A percentile compares a stretch with the other conserved stretches of the same genome.
These are phyloP conservation scores for Pandemis heparana DNA, from an alignment of 2,888 invertebrate species.

Conservation along the genomic window DNA sequence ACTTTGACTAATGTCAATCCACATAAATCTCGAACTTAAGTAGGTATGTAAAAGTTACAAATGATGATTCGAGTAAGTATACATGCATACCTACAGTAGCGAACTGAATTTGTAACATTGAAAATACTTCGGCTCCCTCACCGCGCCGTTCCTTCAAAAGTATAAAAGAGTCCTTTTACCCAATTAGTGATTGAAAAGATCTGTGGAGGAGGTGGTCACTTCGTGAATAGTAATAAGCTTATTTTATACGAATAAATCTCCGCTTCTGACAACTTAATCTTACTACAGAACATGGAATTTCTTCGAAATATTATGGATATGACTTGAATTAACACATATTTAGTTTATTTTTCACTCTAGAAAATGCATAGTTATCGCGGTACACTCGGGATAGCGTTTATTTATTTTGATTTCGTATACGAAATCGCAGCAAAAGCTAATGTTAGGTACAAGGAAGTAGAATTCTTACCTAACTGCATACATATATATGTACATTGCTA, in stretches of 20 bases:
- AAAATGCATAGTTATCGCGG: too few species aligned
- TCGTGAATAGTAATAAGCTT: slow-evolving; percentile 25
- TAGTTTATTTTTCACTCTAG: too few species aligned
- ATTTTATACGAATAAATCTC: slow-evolving; percentile 7
- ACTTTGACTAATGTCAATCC: background rate
- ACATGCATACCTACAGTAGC: background rate
- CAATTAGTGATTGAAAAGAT: slow-evolving; percentile 29
- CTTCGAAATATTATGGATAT: too few species aligned
- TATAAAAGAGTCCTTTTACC: slow-evolving; percentile 28
- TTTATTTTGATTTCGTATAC: too few species aligned
- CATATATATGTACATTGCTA: too few species aligned
- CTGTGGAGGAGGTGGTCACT: slow-evolving; percentile 16
- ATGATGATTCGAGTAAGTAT: background rate
- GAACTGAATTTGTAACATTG: slow-evolving; percentile 5
- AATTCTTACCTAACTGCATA: too few species aligned
- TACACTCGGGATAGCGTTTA: too few species aligned
- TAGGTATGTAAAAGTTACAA: background rate
- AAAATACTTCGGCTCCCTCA: slow-evolving; percentile 22
- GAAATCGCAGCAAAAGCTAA: too few species aligned
- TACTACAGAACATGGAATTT: background rate
- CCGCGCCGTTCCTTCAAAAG: slow-evolving; percentile 12
- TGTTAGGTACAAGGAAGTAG: too few species aligned
- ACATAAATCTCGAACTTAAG: background rate
- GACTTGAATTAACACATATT: too few species aligned
- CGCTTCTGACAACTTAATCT: background rate